Percentiles rank a stretch among this genome's conserved stretches.
These are phyloP conservation scores for Hestina assimilis DNA, from an alignment of 1,140 invertebrate genomes.

Conservation along the genomic window DNA sequence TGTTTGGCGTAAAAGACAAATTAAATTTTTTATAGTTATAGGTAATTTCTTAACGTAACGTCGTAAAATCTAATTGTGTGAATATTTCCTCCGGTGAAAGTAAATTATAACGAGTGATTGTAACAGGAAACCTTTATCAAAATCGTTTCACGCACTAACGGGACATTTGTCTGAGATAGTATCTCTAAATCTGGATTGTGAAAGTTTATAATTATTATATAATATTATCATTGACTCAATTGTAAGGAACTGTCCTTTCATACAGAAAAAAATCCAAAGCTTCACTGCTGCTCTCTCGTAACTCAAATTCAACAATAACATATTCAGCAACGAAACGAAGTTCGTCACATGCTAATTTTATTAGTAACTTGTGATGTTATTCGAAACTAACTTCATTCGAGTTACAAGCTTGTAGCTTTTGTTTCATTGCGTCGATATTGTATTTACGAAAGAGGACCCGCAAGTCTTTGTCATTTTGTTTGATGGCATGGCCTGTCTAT, in stretches of 20 bases:
- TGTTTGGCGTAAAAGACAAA: neutral
- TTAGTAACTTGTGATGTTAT: no score
- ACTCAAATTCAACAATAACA: no score
- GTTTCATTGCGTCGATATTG: no score
- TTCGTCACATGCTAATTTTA: no score
- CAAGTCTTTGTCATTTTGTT: no score
- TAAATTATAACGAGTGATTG: neutral
- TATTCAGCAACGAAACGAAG: no score
- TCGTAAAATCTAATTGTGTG: neutral
- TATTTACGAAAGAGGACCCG: no score
- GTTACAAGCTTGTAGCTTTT: no score
- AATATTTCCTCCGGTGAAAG: conserved; percentile 21
- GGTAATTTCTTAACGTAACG: neutral
- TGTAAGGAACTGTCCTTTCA: neutral
- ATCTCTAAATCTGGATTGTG: neutral
- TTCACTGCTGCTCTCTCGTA: no score
- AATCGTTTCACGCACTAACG: neutral
- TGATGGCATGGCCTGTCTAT: no score
- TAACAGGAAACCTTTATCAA: conserved; percentile 16
- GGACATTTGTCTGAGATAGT: conserved; percentile 6
- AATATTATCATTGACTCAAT: neutral
- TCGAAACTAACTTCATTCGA: no score
- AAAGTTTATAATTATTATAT: neutral
- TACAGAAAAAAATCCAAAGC: no score
- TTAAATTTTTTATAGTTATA: neutral